These are phyloP conservation scores for Pseudoatta argentina DNA, from an alignment of 1,140 invertebrate genomes.

Conservation along the genomic window DNA sequence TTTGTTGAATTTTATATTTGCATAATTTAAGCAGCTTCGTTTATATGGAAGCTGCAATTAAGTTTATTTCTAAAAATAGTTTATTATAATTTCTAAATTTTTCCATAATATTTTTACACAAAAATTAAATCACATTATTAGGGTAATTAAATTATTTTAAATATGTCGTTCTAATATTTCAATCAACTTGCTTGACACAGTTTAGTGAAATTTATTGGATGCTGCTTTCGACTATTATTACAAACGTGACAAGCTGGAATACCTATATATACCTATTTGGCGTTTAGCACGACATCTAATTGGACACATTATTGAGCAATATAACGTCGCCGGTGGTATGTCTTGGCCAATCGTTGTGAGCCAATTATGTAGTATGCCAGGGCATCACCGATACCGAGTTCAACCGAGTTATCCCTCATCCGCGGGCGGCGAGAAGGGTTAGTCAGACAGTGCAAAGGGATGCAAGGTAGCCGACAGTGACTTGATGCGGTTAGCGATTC, in stretches of 20 bases:
- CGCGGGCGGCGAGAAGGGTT: conserved; percentile 68
- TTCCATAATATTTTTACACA: neutral
- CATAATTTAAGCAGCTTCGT: neutral
- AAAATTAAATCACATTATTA: conserved; percentile 7
- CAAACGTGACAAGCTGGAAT: conserved; percentile 2
- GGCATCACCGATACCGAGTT: conserved; percentile 72
- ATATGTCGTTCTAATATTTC: neutral
- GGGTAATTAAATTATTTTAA: neutral
- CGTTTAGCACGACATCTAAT: conserved; percentile 62
- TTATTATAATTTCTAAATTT: neutral
- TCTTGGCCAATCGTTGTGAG: conserved; percentile 71
- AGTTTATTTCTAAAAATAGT: neutral
- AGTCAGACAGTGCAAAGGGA: conserved; percentile 76
- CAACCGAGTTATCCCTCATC: conserved; percentile 71
- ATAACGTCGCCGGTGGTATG: conserved; percentile 55
- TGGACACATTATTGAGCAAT: conserved; percentile 53
- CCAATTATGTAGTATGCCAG: conserved; percentile 73
- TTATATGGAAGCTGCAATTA: neutral
- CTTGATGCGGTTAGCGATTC: conserved; percentile 82
- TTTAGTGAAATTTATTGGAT: conserved; percentile 24
- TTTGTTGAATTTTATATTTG: neutral
- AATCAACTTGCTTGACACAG: neutral
- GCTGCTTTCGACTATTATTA: conserved; percentile 25
- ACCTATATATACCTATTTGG: neutral
- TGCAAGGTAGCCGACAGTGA: conserved; percentile 81